phyloP scores from a whole-genome alignment of 1,140 invertebrate genomes.

The Asobara japonica region DNA sequence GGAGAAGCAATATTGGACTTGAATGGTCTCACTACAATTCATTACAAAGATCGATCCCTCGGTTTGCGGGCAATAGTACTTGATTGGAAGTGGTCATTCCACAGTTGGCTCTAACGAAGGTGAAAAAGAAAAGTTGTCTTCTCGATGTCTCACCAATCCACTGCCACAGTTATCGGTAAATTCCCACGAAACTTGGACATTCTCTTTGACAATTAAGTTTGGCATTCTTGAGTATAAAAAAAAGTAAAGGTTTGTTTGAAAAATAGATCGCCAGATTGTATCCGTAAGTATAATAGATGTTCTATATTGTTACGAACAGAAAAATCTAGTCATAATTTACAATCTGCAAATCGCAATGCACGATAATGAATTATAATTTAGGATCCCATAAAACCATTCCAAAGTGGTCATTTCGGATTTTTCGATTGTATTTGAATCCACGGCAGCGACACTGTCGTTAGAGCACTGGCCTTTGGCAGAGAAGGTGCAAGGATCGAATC shows the following conservation, averaged over 20 bases:
- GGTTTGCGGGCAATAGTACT: constrained; percentile 41
- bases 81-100: constrained; percentile 56
- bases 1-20: constrained; percentile 57
- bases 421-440: too few relatives aligned
- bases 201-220: background rate
- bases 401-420: too few relatives aligned
- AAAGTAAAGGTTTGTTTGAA: background rate
- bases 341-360: too few relatives aligned
- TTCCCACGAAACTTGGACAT: constrained; percentile 28
- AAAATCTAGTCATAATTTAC: too few relatives aligned
- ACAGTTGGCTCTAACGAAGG: background rate
- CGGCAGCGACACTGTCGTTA: too few relatives aligned
- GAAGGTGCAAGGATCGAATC: too few relatives aligned
- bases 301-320: too few relatives aligned
- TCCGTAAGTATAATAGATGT: too few relatives aligned
- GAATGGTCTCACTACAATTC: constrained; percentile 54
- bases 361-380: too few relatives aligned
- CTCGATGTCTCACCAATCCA: constrained; percentile 40
- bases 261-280: background rate
- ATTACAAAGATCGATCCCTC: constrained; percentile 58
- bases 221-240: background rate
- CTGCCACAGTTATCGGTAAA: constrained; percentile 33
- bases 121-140: background rate
- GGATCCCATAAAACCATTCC: too few relatives aligned
- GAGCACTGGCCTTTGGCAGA: too few relatives aligned